Evolutionary conservation across 1,140 invertebrate species (phyloP), one percentile per base, ranked within the genome.

Genomic region (Venturia canescens): DNA sequence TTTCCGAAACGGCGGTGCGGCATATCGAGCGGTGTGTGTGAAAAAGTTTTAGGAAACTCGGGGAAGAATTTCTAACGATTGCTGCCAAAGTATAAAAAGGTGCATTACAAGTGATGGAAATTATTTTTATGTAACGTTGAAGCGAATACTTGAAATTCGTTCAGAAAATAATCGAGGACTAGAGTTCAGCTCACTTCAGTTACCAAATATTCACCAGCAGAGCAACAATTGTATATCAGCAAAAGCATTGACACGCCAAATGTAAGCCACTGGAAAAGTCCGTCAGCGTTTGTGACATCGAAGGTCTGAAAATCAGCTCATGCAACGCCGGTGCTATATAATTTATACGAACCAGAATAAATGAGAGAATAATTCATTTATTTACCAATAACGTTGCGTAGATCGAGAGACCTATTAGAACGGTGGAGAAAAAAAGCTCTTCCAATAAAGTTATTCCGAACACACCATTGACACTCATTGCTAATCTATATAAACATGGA

Each of bases 161-260:
- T 16, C n/a, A 7, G 57, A 3, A 18, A 53, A 44, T 34, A 6
- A 26, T 23, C 23, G 16, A 63, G 18, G 1, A 53, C n/a, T 53
- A 26, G 9, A 6, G 27, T 26, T 4, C 4, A 26, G n/a, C 63
- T 4, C 78, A 81, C 80, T 69, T 81, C 80, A 3, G 66, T 57
- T n/a, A 81, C 70, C 27, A 81, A 50, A 50, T 77, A 71, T 81
- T 81, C 80, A 57, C 80, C 80, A 23, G 75, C 80, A 48, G 38
- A 2, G 44, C 80, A 81, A n/a, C 71, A 81, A 63, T 48, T 74
- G 23, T 71, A 81, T 16, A 81, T 81, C 44, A 71, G 15, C 18
- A 78, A 72, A 18, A 81, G 5, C 66, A 78, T 27, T 9, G 66
- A 60, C 4, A 53, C 38, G 21, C 66, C 67, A 29, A 78, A 77